Evolutionary conservation across 1,140 invertebrate species (phyloP).

Genomic region (Monochamus saltuarius): DNA sequence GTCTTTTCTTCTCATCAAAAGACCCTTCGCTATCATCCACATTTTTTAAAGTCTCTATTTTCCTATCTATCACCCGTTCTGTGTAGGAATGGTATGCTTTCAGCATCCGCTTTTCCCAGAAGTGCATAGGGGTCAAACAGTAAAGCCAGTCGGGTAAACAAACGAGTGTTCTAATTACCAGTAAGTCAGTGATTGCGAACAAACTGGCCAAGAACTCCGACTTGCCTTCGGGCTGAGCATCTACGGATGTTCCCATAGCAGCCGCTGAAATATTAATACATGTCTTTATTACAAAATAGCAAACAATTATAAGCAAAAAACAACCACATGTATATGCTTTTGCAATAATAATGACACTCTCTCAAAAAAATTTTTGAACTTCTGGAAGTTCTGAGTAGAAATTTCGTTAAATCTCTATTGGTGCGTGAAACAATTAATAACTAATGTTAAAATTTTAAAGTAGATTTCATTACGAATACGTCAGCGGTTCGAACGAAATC

Average conservation of each 20-base stretch:
- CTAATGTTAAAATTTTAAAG: too few relatives aligned
- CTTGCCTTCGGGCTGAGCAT: constrained; percentile 67
- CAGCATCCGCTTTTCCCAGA: constrained; percentile 55
- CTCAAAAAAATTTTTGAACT: too few relatives aligned
- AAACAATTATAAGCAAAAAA: too few relatives aligned
- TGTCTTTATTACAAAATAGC: too few relatives aligned
- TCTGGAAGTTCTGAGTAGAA: too few relatives aligned
- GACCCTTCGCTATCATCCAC: constrained; percentile 13
- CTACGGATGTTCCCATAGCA: constrained; percentile 68
- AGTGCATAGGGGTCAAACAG: constrained; percentile 32
- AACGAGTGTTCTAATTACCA: constrained; percentile 50
- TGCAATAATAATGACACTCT: too few relatives aligned
- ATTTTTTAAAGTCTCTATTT: constrained; percentile 39
- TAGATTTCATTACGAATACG: too few relatives aligned
- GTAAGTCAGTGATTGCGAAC: constrained; percentile 55
- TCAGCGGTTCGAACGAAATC: too few relatives aligned
- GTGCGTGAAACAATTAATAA: too few relatives aligned
- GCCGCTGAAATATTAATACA: constrained; percentile 54
- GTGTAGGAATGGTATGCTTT: constrained; percentile 70
- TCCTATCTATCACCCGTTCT: constrained; percentile 56
- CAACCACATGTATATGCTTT: too few relatives aligned
- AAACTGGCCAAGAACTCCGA: constrained; percentile 76
- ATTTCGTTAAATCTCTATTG: too few relatives aligned
- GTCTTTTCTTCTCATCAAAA: constrained; percentile 55
- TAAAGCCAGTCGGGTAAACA: constrained; percentile 40